Evolutionary conservation across 2,888 invertebrate genomes (phyloP), one percentile per base, ranked within the genome.

Genomic region (Mongoloraphidia duomilia): DNA sequence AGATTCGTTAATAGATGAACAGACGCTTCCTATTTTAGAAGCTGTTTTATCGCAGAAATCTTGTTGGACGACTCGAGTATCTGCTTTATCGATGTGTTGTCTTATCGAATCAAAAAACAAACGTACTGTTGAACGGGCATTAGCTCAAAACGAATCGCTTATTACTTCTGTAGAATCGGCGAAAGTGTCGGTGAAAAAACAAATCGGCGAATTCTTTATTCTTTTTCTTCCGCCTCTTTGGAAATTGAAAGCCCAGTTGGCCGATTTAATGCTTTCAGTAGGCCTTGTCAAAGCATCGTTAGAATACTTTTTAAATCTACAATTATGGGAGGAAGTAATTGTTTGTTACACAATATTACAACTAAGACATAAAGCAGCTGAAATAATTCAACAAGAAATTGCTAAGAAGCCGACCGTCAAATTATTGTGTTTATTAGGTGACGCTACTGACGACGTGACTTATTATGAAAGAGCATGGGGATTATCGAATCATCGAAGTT

Each of bases 391-490:
- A 47, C 80, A 91, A 60, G 84, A 92, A 65, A 68, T 88, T 49
- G 76, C 78, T 2, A 76, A 83, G 52, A 79, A 84, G 49, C 87
- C 90, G 47, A 86, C 89, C 0, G 86, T 90, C 0, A 82, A 87
- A 63, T 68, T 97, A 17, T 88, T 87, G 72, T 96, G 96, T 65
- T 75, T 91, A 39, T 74, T 97, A n/a, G 66, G 68, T 44, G 82
- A 84, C 62, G 77, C 80, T 8, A 76, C 79, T 56, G 84, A 89
- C 59, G 82, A 94, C 58, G 70, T 80, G 0, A 71, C 73, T 12
- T 84, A 81, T 61, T 98, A 92, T 63, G 80, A 87, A 59, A 85
- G 82, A 59, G 97, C 96, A 0, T 96, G 96, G 93, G 79, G 86
- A 58, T 72, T 95, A 54, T 94, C 94, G 0, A 77, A 79, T 8